These are phyloP conservation scores for Pseudolaguvia tuberculata DNA, from an alignment of 2,113 vertebrate genomes.

Conservation along the genomic window DNA sequence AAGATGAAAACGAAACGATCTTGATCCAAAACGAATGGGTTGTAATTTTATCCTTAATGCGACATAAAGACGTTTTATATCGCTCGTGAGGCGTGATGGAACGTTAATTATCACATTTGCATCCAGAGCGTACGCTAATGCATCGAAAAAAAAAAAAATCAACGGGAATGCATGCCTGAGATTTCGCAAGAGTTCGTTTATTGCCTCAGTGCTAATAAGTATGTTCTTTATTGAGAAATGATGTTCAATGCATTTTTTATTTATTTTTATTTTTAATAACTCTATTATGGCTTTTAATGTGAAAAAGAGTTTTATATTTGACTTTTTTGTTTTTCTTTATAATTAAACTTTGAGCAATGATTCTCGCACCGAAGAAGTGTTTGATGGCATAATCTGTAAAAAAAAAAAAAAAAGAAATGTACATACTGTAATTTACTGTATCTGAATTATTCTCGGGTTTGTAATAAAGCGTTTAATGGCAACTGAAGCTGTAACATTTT, in stretches of 20 bases:
- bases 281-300: slow-evolving; percentile 42
- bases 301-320: slow-evolving; percentile 49
- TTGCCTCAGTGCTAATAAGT: slow-evolving; percentile 45
- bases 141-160: slow-evolving; percentile 15
- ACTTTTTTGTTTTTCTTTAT: slow-evolving; percentile 37
- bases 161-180: slow-evolving; percentile 55
- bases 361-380: slow-evolving; percentile 18
- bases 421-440: slow-evolving; percentile 58
- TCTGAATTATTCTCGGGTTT: slow-evolving; percentile 53
- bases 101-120: slow-evolving; percentile 30
- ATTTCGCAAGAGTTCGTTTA: slow-evolving; percentile 44
- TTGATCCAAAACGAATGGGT: background rate
- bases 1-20: background rate
- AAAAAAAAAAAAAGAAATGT: too few species aligned
- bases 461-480: slow-evolving; percentile 59
- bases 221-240: slow-evolving; percentile 36
- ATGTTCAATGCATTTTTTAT: slow-evolving; percentile 18
- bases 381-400: slow-evolving; percentile 40
- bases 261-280: slow-evolving; percentile 30
- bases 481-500: background rate
- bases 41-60: slow-evolving; percentile 1
- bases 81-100: background rate
- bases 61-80: background rate
- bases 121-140: slow-evolving; percentile 38
- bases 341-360: slow-evolving; percentile 27